Percentiles rank a stretch among this genome's conserved stretches.
Evolutionary conservation across 1,140 invertebrate species (phyloP).

Genomic region (Acromyrmex charruanus): DNA sequence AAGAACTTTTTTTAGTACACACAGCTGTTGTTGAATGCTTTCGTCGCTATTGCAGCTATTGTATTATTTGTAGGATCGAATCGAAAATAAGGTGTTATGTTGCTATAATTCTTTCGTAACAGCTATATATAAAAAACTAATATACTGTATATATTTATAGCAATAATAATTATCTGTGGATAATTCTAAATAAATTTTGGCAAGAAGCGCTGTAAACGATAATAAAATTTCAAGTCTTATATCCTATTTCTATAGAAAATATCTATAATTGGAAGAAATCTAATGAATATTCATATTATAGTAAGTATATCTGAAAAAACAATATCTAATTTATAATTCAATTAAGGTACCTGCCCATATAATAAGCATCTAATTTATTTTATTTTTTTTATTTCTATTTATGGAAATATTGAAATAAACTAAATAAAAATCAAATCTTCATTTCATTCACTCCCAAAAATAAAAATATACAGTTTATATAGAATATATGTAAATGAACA

Average conservation of each 20-base stretch:
- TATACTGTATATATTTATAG: not conserved
- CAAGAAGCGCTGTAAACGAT: not conserved
- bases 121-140: not conserved
- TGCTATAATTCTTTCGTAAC: constrained; percentile 1
- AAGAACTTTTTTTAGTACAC: not conserved
- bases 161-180: not conserved
- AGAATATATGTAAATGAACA: too few species aligned
- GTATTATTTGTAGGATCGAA: constrained; percentile 64
- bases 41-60: constrained; percentile 34
- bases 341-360: too few species aligned
- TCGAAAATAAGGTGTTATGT: constrained; percentile 10
- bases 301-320: not conserved
- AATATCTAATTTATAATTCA: not conserved
- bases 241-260: not conserved
- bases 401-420: too few species aligned
- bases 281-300: not conserved
- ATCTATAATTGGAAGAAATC: not conserved
- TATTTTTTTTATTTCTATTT: too few species aligned
- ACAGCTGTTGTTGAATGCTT: not conserved
- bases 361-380: too few species aligned
- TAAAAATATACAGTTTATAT: too few species aligned
- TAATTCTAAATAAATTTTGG: not conserved
- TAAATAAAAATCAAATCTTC: too few species aligned
- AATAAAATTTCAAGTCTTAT: not conserved
- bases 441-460: too few species aligned